Percentiles rank a stretch among this genome's conserved stretches.
These are phyloP conservation scores for Megaleporinus macrocephalus DNA, from an alignment of 2,113 vertebrate genomes.

Conservation along the genomic window DNA sequence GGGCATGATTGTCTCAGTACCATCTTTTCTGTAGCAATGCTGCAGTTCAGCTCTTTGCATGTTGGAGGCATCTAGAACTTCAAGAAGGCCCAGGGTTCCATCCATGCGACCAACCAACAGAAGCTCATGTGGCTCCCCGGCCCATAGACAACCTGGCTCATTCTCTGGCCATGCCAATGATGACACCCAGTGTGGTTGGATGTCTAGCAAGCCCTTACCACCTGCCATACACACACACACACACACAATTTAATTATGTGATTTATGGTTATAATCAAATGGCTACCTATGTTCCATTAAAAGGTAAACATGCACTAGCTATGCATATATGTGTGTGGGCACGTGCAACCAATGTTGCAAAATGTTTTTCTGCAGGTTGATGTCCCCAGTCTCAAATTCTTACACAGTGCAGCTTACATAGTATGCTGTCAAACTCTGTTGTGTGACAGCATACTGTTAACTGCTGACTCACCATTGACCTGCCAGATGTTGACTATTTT, in stretches of 20 bases:
- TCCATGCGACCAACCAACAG: conserved; percentile 94
- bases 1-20: conserved; percentile 63
- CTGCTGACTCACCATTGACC: conserved; percentile 85
- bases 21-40: conserved; percentile 95
- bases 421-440: background rate
- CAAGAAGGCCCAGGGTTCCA: conserved; percentile 91
- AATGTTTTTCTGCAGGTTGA: no score
- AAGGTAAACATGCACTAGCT: no score
- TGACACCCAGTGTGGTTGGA: conserved; percentile 96
- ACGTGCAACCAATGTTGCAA: no score
- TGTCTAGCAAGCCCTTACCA: conserved; percentile 89
- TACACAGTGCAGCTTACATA: no score
- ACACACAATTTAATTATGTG: background rate
- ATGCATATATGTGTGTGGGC: no score
- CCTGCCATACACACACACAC: conserved; percentile 71
- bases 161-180: conserved; percentile 91
- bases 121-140: conserved; percentile 86
- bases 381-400: no score
- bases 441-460: background rate
- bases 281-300: no score
- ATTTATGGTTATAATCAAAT: background rate
- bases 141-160: conserved; percentile 81
- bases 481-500: conserved; percentile 99
- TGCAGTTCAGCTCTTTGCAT: conserved; percentile 90
- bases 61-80: conserved; percentile 86